Percentiles rank a stretch among this genome's conserved stretches.
These are phyloP conservation scores for Panzeria rudis DNA, from an alignment of 2,888 invertebrate species.

Conservation along the genomic window DNA sequence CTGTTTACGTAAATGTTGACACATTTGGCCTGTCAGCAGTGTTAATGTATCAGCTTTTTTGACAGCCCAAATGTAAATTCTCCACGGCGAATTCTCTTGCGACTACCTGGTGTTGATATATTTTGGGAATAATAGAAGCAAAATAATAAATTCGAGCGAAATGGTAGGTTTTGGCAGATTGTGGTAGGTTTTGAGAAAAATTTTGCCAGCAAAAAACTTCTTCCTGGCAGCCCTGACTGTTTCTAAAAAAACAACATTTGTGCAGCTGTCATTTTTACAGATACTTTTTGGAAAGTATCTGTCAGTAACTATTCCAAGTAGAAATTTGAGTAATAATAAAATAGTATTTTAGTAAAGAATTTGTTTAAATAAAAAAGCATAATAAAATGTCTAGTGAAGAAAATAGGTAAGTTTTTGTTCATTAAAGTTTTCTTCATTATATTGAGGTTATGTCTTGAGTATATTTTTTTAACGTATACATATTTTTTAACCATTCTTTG, in stretches of 20 bases:
- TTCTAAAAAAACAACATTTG: neutral
- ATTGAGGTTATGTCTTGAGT: slow-evolving; percentile 72
- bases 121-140: no score
- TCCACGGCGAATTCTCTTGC: no score
- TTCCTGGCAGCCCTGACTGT: no score
- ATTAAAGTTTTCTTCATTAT: neutral
- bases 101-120: no score
- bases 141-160: no score
- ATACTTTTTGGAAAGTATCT: neutral
- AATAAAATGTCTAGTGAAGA: slow-evolving; percentile 75
- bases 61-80: no score
- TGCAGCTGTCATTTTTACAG: neutral
- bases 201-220: no score
- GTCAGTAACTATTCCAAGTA: neutral
- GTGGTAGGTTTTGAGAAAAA: no score
- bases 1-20: no score
- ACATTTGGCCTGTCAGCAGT: no score
- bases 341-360: neutral
- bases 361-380: neutral
- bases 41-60: no score
- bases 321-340: neutral
- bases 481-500: slow-evolving; percentile 41
- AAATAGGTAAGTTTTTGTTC: slow-evolving; percentile 74
- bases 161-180: no score
- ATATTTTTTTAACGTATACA: slow-evolving; percentile 43